Percentiles rank a stretch among this genome's conserved stretches.
Conservation (phyloP, 2,113 vertebrate species). For the Sander lucioperca region DNA sequence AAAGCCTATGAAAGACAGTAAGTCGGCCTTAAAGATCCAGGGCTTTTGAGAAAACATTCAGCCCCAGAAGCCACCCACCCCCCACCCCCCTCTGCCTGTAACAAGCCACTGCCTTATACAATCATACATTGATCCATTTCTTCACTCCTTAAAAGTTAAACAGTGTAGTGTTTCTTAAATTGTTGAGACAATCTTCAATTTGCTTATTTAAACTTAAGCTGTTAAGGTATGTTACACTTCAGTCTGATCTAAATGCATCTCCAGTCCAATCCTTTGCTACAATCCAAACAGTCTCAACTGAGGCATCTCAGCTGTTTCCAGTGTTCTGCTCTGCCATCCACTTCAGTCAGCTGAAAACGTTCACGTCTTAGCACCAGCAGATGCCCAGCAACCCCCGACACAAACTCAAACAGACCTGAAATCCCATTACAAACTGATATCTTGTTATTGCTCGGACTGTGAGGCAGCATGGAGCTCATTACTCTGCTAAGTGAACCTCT, state of each 20-base stretch:
- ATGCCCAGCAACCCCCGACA: conserved; percentile 29
- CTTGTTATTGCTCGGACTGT: neutral
- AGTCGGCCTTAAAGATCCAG: no score
- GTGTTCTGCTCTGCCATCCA: conserved; percentile 22
- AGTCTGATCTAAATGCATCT: neutral
- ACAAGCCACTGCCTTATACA: neutral
- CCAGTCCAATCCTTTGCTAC: conserved; percentile 6
- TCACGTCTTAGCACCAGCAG: conserved; percentile 3
- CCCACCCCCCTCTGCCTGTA: neutral
- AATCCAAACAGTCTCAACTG: conserved; percentile 48
- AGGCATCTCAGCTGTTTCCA: conserved; percentile 51
- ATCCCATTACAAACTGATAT: neutral
- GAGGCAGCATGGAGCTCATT: neutral
- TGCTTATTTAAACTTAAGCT: conserved; percentile 5
- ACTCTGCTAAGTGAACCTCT: neutral
- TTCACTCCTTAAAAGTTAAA: neutral
- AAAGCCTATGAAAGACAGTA: no score
- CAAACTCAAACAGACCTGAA: conserved; percentile 24
- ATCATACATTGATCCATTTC: neutral
- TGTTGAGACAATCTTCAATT: neutral
- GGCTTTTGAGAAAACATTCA: no score
- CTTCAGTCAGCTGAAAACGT: neutral
- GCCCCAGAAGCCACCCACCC: no score
- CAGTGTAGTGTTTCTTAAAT: neutral
- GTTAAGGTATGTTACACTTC: neutral